Evolutionary conservation across 2,888 invertebrate genomes (phyloP), one percentile per base, ranked within the genome.

Genomic region (Horisme vitalbata): DNA sequence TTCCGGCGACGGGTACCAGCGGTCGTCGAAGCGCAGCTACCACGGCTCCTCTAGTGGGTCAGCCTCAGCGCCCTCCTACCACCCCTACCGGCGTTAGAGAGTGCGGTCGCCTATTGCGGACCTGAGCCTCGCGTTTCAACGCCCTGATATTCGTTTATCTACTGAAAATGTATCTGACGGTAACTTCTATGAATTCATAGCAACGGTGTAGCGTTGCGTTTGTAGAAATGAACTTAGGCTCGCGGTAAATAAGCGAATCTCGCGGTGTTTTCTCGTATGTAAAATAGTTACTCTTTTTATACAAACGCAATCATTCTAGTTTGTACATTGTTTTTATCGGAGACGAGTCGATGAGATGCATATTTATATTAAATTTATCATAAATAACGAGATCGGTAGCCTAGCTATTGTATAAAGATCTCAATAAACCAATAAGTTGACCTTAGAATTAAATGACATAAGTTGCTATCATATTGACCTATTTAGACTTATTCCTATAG

Each of bases 1-100:
- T 1, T 88, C 90, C 9, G 90, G 90, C 41, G 90, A 90, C 34
- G 89, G 89, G 1, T 85, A 87, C 59, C 89, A 88, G 63, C 76
- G 82, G 53, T 69, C 89, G 24, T 79, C 87, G 18, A 89, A 89
- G 71, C 85, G 89, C 45, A 80, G 76, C 65, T 74, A 86, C 63
- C 84, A 85, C 61, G 83, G 78, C 9, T 71, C 84, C 3, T 72
- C 81, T 6, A 73, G 81, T 45, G 80, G 78, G 24, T 66, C 79
- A 10, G 73, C 83, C 4, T 77, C 87, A 2, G 82, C 86, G n/a
- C 75, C 87, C 1, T 88, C 90, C 21, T 90, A 87, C 72, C 90
- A 90, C 61, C 90, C 90, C 57, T 90, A 90, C 72, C 68, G 90
- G 60, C 90, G 90, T 66, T 88, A 85, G 64, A 55, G 68, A 73